phyloP scores from a whole-genome alignment of 1,140 invertebrate species.

The Paraescarpia echinospica region DNA sequence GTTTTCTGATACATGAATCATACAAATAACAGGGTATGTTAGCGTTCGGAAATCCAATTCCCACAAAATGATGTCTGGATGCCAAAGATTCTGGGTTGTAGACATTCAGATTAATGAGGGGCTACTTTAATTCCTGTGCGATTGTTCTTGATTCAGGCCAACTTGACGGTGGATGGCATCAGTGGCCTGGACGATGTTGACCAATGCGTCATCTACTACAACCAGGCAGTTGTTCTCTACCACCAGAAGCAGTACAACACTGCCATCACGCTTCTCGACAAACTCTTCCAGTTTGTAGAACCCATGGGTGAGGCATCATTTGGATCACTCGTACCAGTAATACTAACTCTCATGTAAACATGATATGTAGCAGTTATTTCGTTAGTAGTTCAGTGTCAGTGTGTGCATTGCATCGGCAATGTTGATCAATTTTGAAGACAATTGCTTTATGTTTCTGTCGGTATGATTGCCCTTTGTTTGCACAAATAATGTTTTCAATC shows the following conservation, averaged over 20 bases:
- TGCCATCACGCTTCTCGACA: slow-evolving; percentile 73
- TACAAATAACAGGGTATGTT: no score
- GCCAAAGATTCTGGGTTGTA: neutral
- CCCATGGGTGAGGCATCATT: slow-evolving; percentile 65
- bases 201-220: slow-evolving; percentile 73
- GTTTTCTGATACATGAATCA: no score
- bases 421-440: no score
- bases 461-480: no score
- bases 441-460: no score
- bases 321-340: slow-evolving; percentile 36
- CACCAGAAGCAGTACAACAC: slow-evolving; percentile 77
- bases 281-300: slow-evolving; percentile 74
- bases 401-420: no score
- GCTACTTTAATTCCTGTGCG: neutral
- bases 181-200: slow-evolving; percentile 69
- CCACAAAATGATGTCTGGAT: neutral
- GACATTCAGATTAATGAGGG: neutral
- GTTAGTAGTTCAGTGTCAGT: no score
- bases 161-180: slow-evolving; percentile 61
- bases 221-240: slow-evolving; percentile 80
- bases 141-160: neutral
- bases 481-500: no score
- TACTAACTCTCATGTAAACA: neutral
- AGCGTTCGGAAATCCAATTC: no score
- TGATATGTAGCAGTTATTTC: neutral